Evolutionary conservation across 2,888 invertebrate species (phyloP).

Genomic region (Pelosia muscerda): DNA sequence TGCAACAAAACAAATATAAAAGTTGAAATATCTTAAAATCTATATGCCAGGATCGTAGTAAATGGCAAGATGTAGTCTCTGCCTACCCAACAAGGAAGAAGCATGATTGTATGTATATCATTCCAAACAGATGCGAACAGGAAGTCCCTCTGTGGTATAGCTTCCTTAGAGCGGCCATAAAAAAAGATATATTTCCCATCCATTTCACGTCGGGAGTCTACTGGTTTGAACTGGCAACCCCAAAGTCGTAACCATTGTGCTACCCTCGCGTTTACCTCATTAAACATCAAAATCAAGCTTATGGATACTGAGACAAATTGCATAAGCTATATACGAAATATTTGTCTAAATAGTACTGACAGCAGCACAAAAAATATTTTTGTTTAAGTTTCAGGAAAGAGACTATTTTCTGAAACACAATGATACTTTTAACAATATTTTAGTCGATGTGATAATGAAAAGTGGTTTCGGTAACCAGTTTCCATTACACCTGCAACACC

Average conservation of each 20-base stretch:
- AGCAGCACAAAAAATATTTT: not conserved
- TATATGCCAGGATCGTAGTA: too few relatives aligned
- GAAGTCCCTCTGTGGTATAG: not conserved
- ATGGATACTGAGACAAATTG: not conserved
- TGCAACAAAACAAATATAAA: too few relatives aligned
- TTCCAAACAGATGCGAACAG: not conserved
- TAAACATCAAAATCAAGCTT: not conserved
- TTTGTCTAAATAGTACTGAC: not conserved
- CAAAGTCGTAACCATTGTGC: not conserved
- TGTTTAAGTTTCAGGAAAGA: too few relatives aligned
- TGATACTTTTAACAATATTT: too few relatives aligned
- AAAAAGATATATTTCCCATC: conserved; percentile 1
- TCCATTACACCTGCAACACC: too few relatives aligned
- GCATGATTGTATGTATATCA: not conserved
- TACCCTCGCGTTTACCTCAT: not conserved
- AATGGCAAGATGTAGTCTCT: too few relatives aligned
- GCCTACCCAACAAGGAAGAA: not conserved
- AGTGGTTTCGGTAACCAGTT: too few relatives aligned
- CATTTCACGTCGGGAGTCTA: not conserved
- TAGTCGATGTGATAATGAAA: too few relatives aligned
- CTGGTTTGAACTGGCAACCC: not conserved
- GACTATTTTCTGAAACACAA: too few relatives aligned
- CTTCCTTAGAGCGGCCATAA: not conserved
- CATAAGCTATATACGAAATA: not conserved
- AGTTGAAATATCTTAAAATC: too few relatives aligned